These are phyloP conservation scores for Anagyrus pseudococci DNA, from an alignment of 2,888 invertebrate genomes.

Conservation along the genomic window DNA sequence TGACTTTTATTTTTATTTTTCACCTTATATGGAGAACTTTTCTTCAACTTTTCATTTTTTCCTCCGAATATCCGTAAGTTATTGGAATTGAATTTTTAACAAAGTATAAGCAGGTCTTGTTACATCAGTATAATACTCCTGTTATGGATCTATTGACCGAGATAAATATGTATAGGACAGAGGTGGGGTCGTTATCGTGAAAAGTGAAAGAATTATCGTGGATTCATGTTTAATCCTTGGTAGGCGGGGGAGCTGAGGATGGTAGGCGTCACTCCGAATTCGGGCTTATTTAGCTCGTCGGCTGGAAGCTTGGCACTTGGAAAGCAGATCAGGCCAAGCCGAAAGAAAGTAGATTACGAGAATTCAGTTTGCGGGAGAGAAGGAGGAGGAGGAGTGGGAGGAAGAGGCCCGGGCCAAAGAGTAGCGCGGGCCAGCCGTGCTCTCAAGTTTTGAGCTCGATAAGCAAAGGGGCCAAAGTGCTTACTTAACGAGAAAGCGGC, in stretches of 20 bases:
- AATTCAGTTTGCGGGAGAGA: conserved; percentile 4
- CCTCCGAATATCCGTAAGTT: too few species aligned
- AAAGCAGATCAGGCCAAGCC: conserved; percentile 18
- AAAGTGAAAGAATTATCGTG: not conserved
- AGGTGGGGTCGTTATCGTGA: too few species aligned
- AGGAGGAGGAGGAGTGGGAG: not conserved
- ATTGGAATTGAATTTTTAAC: too few species aligned
- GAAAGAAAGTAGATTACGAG: conserved; percentile 20
- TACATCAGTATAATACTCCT: too few species aligned
- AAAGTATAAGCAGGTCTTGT: too few species aligned
- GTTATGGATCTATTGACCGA: too few species aligned
- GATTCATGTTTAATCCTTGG: too few species aligned
- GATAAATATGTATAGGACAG: too few species aligned
- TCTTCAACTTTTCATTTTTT: too few species aligned
- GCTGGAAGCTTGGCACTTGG: not conserved
- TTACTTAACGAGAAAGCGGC: conserved; percentile 39
- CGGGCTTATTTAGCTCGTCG: not conserved
- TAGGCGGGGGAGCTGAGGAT: too few species aligned
- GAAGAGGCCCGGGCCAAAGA: not conserved
- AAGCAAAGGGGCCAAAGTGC: conserved; percentile 40
- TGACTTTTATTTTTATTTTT: too few species aligned
- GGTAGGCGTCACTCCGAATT: not conserved
- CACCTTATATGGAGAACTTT: too few species aligned
- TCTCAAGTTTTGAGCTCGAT: conserved; percentile 37
- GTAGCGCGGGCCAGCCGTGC: not conserved